Evolutionary conservation across 2,113 vertebrate species (phyloP), one percentile per base, ranked within the genome.

Genomic region (Pygoscelis antarcticus): DNA sequence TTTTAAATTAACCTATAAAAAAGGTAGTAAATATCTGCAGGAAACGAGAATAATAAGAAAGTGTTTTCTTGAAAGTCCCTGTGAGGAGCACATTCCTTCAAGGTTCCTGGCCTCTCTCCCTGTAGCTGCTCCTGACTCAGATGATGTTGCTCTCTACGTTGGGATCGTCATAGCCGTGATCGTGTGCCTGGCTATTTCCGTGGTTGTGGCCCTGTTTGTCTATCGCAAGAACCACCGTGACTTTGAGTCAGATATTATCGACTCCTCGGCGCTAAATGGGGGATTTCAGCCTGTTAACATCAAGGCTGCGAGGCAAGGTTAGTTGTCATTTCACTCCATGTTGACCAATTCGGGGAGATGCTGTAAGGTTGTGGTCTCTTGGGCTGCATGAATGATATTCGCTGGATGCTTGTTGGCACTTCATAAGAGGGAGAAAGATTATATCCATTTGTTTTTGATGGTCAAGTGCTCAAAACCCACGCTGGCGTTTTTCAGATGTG

Each of bases 241-340:
- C 98, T 99, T 99, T 54, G 99, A 99, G 93, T 99, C 99, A 0
- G 99, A 99, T 85, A 99, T 99, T 75, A 99, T 99, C 19, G 99
- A 99, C 98, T 99, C 99, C 34, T 99, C 99, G 0, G 99, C 99
- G 0, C 98, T 99, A 5, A 99, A 99, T 3, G 99, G 99, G 32
- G 99, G 99, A 62, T 99, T 99, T 94, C 99, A 99, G 97, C 99
- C 99, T 9, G 99, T 99, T 76, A 99, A 99, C 88, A 99, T 99
- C 97, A 99, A 99, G 97, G 99, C 99, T 46, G 99, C 99, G 19
- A 98, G 99, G 94, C 99, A 99, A 99, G 99, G 99, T 99, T 83
- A 96, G 98, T 95, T 52, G 47, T 30, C 44, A 10, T 44, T 87
- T 80, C 60, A 1, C 38, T 85, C 61, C 32, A 12, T 36, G 44